Percentiles rank a stretch among this genome's conserved stretches.
phyloP scores from a whole-genome alignment of 2,113 vertebrate genomes.

The Cercocebus atys region DNA sequence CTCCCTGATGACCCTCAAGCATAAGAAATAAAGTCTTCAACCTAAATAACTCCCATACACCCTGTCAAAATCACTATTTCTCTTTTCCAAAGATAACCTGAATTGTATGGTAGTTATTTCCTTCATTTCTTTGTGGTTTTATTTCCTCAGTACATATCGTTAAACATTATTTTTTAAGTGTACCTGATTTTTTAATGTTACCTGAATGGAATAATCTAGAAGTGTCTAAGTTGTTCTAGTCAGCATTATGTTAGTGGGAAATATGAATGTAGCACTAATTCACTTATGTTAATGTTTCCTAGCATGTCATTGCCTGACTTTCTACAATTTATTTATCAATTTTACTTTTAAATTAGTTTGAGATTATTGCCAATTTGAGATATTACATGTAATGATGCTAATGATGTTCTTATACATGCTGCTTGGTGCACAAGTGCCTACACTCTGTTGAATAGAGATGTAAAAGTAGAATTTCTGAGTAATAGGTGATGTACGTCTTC shows the following conservation, averaged over 20 bases:
- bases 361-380: not conserved
- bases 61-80: not conserved
- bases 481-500: not conserved
- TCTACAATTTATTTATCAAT: constrained; percentile 14
- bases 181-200: not conserved
- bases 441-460: not conserved
- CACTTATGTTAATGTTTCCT: constrained; percentile 22
- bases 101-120: constrained; percentile 12
- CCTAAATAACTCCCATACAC: not conserved
- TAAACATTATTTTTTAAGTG: constrained; percentile 34
- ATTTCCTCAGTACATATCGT: not conserved
- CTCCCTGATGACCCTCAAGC: not conserved
- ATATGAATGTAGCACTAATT: not conserved
- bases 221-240: not conserved
- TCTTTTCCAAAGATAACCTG: not conserved
- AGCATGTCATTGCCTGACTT: constrained; percentile 12
- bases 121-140: constrained; percentile 28
- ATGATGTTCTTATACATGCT: not conserved
- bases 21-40: constrained; percentile 28
- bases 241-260: constrained; percentile 14
- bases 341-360: constrained; percentile 27
- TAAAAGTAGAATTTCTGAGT: not conserved
- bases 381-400: not conserved
- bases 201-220: not conserved
- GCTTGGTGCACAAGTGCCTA: not conserved